phyloP scores from a whole-genome alignment of 2,888 invertebrate species.

The Caenorhabditis plicata region DNA sequence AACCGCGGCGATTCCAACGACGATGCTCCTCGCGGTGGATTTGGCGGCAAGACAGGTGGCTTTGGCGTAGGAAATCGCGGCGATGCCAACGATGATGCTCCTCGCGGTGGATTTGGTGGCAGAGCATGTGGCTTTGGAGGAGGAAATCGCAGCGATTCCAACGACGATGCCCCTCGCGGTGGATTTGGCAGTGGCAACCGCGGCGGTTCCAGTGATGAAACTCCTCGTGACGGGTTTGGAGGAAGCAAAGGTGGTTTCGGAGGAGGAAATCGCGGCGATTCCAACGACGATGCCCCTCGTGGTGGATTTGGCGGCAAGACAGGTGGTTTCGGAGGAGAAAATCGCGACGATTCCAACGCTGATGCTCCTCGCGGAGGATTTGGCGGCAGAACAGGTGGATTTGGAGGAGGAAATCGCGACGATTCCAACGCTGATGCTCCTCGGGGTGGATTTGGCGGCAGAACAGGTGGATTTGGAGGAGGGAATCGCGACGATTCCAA shows the following conservation, averaged over 20 bases:
- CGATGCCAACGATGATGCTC: background rate
- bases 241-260: background rate
- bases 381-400: constrained; percentile 1
- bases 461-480: constrained; percentile 4
- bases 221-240: constrained; percentile 2
- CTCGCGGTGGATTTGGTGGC: constrained; percentile 8
- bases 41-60: background rate
- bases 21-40: constrained; percentile 3
- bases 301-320: constrained; percentile 3
- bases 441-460: constrained; percentile 8
- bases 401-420: constrained; percentile 2
- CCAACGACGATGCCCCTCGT: no score
- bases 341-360: background rate
- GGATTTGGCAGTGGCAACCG: constrained; percentile 5
- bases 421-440: no score
- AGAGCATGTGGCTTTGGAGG: constrained; percentile 2
- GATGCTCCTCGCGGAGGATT: constrained; percentile 5
- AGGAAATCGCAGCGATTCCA: background rate
- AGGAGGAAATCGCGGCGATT: no score
- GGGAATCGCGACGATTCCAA: background rate
- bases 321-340: background rate
- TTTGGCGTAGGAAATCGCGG: constrained; percentile 1
- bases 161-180: no score
- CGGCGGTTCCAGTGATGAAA: background rate
- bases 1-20: background rate